These are phyloP conservation scores for Balaeniceps rex DNA, from an alignment of 2,113 vertebrate species.

Conservation along the genomic window DNA sequence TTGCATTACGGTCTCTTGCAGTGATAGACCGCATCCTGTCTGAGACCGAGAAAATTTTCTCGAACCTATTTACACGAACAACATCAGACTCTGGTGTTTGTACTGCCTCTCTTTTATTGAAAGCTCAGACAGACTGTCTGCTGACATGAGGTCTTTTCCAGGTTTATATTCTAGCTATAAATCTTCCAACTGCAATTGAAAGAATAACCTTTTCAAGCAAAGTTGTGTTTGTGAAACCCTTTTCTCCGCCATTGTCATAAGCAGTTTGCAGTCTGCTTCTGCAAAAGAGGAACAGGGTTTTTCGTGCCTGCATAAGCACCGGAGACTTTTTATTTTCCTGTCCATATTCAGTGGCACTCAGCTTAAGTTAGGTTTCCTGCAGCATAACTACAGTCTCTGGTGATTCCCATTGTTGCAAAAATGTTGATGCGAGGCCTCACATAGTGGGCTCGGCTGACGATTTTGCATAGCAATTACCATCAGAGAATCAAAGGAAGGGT, in stretches of 20 bases:
- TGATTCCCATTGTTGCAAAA: neutral
- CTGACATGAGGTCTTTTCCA: neutral
- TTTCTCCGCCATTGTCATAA: neutral
- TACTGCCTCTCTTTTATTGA: neutral
- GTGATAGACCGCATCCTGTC: neutral
- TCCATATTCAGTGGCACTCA: neutral
- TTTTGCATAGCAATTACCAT: neutral
- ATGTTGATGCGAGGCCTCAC: neutral
- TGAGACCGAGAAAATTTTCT: neutral
- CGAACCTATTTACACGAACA: neutral
- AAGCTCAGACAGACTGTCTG: neutral
- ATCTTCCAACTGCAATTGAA: neutral
- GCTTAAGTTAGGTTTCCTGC: neutral
- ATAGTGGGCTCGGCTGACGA: accelerated
- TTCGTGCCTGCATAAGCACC: neutral
- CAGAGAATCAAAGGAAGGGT: neutral
- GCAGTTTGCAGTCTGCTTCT: neutral
- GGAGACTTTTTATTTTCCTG: neutral
- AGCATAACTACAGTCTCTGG: neutral
- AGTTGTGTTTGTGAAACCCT: neutral
- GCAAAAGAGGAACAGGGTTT: accelerated
- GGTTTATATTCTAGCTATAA: neutral
- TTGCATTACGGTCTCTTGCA: neutral
- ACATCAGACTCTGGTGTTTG: neutral
- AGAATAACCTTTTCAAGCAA: neutral